Evolutionary conservation across 2,888 invertebrate species (phyloP), one percentile per base, ranked within the genome.

Genomic region (Spialia ferax): DNA sequence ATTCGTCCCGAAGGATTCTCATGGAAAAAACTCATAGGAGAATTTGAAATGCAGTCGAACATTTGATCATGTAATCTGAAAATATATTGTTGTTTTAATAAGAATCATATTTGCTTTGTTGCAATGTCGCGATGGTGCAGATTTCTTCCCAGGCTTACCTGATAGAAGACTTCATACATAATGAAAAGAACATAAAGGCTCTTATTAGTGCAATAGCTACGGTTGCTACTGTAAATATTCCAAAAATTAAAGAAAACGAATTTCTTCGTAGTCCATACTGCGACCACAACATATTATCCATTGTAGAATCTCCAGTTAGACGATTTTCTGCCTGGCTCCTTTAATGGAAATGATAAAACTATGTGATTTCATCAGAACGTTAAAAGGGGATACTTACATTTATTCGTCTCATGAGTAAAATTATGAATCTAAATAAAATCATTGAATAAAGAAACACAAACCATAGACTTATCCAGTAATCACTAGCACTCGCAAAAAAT

Each of bases 1-100:
- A 98, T 96, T 67, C 97, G 89, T 0, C 97, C 97, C n/a, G 96
- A 95, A 0, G 98, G 97, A 86, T 98, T 98, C 0, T 94, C 94
- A 77, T 98, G 97, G 81, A 97, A 98, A 84, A 98, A 98, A 69
- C 87, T 89, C 93, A 93, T 92, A 29, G 93, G 93, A 1, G 92
- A 91, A 62, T 89, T 80, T 0, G 91, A 88, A 70, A 96, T 94
- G 45, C 91, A 87, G 69, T 90, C 90, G 79, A 97, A 97, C 96
- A 97, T 96, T 67, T 81, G 86, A 74, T 96, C 95, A 81, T 97
- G 97, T 35, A 97, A 87, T 64, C 93, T 93, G 75, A 15, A 38
- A 72, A 69, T 50, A 15, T 45, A 10, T 48, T 48, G 18, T 48
- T 50, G 6, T 22, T 22, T 11, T 13, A 6, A 52, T 23, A 23